Conservation (phyloP, 2,888 invertebrate genomes). For the Masnerella sp. region DNA sequence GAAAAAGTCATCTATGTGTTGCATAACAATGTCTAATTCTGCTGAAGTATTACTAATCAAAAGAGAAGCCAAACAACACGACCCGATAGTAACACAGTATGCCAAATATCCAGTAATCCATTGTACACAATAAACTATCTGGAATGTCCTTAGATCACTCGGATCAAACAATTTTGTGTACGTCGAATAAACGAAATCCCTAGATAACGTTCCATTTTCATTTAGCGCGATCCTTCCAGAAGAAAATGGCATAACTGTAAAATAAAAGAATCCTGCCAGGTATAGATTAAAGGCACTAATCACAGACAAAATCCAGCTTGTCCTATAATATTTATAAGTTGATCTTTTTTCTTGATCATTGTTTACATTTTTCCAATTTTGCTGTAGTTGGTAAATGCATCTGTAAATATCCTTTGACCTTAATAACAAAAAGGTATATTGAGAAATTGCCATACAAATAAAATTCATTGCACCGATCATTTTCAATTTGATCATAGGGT, state of each 20-base stretch:
- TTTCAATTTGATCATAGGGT: conserved; percentile 61
- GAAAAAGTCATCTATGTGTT: conserved; percentile 22
- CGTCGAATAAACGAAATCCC: conserved; percentile 60
- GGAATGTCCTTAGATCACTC: conserved; percentile 52
- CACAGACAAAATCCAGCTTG: conserved; percentile 54
- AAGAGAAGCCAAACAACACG: conserved; percentile 60
- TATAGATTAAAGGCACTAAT: conserved; percentile 63
- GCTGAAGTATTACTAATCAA: conserved; percentile 63
- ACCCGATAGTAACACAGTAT: conserved; percentile 56
- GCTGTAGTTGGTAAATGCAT: conserved; percentile 27
- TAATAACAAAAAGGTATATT: conserved; percentile 60
- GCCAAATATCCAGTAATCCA: conserved; percentile 52
- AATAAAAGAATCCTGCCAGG: conserved; percentile 61
- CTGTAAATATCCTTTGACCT: conserved; percentile 21
- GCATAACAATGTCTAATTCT: conserved; percentile 61
- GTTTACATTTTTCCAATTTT: conserved; percentile 22
- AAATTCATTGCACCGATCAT: conserved; percentile 65
- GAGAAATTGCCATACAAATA: conserved; percentile 63
- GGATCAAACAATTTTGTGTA: conserved; percentile 61
- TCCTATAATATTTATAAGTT: conserved; percentile 22
- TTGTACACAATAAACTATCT: conserved; percentile 62
- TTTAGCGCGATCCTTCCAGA: conserved; percentile 41
- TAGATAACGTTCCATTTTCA: conserved; percentile 51
- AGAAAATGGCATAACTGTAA: conserved; percentile 58
- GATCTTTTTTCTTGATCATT: conserved; percentile 11